Conservation (phyloP, 2,113 vertebrate species). For the Oncorhynchus gorbuscha region DNA sequence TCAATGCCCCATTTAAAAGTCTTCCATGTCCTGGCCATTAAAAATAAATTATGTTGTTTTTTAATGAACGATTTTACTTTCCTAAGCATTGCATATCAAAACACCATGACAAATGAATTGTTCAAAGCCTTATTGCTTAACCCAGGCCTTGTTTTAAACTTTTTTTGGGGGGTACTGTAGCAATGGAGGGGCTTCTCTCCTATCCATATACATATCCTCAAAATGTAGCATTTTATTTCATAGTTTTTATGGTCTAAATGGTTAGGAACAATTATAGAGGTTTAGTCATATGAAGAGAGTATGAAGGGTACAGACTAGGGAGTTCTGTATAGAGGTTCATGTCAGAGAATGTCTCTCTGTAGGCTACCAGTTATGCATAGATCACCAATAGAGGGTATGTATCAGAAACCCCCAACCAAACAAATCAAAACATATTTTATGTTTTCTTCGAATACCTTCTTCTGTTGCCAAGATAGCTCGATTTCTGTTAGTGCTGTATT, state of each 20-base stretch:
- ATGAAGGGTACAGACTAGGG: not conserved
- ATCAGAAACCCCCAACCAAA: not conserved
- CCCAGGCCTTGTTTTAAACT: no score
- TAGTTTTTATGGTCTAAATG: not conserved
- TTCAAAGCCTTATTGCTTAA: no score
- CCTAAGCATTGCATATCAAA: not conserved
- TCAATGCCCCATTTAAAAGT: not conserved
- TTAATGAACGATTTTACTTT: not conserved
- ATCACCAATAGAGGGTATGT: not conserved
- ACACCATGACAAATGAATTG: not conserved
- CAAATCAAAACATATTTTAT: not conserved
- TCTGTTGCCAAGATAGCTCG: conserved; percentile 1
- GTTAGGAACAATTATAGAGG: no score
- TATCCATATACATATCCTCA: no score
- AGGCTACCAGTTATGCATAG: not conserved
- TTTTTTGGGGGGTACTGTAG: no score
- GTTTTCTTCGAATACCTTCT: conserved; percentile 7
- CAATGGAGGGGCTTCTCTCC: no score
- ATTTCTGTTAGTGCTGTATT: conserved; percentile 66
- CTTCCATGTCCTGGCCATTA: not conserved
- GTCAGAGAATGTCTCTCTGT: not conserved
- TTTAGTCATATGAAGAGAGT: not conserved
- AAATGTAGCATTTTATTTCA: not conserved
- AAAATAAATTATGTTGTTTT: not conserved
- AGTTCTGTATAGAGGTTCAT: not conserved